Conservation (phyloP, 1,140 invertebrate species). For the Calycopis cecrops region DNA sequence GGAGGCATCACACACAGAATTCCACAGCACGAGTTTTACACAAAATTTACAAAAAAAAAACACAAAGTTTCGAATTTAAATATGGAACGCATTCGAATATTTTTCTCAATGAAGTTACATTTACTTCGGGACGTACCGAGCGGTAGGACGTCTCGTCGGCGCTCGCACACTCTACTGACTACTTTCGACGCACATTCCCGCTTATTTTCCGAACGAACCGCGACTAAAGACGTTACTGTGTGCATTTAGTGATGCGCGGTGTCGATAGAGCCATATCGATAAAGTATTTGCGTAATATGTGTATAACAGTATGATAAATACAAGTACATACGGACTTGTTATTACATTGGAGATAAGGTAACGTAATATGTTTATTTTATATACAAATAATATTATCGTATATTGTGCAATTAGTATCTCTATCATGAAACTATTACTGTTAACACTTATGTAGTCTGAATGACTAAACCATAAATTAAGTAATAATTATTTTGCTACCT, state of each 20-base stretch:
- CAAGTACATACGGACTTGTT: no score
- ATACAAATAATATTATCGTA: no score
- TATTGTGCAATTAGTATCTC: no score
- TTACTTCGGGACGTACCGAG: constrained; percentile 44
- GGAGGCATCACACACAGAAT: constrained; percentile 55
- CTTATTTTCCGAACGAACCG: constrained; percentile 45
- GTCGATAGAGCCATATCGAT: constrained; percentile 15
- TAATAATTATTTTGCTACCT: no score
- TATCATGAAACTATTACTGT: no score
- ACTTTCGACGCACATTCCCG: constrained; percentile 40
- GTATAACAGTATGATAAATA: no score
- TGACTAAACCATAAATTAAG: no score
- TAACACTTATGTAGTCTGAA: no score
- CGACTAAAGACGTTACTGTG: constrained; percentile 27
- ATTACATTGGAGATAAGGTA: no score
- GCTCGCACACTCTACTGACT: constrained; percentile 49
- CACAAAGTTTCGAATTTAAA: constrained; percentile 24
- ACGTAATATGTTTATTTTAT: no score
- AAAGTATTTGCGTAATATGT: constrained; percentile 2
- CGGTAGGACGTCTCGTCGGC: constrained; percentile 39
- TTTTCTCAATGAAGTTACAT: constrained; percentile 8
- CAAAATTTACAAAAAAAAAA: constrained; percentile 27
- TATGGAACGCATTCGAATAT: constrained; percentile 36
- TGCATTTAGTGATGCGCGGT: constrained; percentile 31
- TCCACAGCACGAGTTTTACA: constrained; percentile 29